These are phyloP conservation scores for Torymus auratus DNA, from an alignment of 2,888 invertebrate genomes.

Conservation along the genomic window DNA sequence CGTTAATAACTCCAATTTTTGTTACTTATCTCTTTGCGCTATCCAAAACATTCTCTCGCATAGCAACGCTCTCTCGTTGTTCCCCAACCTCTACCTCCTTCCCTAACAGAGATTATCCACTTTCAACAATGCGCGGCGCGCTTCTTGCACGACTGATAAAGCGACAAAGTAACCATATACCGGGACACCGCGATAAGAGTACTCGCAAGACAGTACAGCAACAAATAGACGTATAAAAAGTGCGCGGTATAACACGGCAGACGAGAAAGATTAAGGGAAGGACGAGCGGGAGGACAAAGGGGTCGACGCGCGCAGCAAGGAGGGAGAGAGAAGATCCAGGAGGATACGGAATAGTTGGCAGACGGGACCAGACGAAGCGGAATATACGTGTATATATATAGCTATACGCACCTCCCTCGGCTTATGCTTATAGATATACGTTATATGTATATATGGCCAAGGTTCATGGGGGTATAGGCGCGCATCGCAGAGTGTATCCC, in stretches of 20 bases:
- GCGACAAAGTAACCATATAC: slow-evolving; percentile 9
- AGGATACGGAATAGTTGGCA: slow-evolving; percentile 60
- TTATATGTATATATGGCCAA: no score
- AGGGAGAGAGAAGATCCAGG: slow-evolving; percentile 33
- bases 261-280: slow-evolving; percentile 27
- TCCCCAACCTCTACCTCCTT: no score
- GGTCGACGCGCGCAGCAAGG: slow-evolving; percentile 24
- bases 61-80: no score
- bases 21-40: no score
- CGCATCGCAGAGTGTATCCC: no score
- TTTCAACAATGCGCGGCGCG: slow-evolving; percentile 1
- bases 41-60: no score
- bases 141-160: slow-evolving; percentile 25
- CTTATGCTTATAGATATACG: background rate
- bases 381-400: background rate
- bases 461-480: no score
- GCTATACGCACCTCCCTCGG: background rate
- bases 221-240: slow-evolving; percentile 22
- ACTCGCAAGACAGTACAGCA: slow-evolving; percentile 1
- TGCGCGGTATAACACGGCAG: slow-evolving; percentile 6
- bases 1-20: no score
- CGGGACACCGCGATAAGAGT: slow-evolving; percentile 2
- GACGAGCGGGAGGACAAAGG: slow-evolving; percentile 47
- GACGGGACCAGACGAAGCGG: slow-evolving; percentile 56
- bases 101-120: background rate